Conservation (phyloP, 2,888 invertebrate species). For the Ectemnius cavifrons region DNA sequence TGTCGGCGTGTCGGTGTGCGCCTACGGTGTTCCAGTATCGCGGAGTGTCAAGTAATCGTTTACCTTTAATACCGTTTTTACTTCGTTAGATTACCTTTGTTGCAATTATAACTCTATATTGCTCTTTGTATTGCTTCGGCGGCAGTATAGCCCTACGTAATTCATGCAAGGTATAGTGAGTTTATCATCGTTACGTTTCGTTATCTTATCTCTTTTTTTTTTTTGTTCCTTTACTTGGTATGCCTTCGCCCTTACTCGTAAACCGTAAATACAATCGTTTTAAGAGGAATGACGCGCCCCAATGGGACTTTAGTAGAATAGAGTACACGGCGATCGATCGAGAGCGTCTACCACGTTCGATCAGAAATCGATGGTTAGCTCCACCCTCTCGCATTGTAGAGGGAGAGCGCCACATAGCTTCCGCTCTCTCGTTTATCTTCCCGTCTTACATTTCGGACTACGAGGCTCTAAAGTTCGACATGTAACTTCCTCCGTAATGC, state of each 20-base stretch:
- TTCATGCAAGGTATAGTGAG: constrained; percentile 70
- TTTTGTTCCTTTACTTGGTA: constrained; percentile 33
- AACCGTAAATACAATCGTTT: constrained; percentile 25
- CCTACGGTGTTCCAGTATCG: constrained; percentile 43
- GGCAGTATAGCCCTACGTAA: constrained; percentile 74
- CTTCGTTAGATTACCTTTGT: constrained; percentile 55
- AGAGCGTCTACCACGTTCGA: no score
- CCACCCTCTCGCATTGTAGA: no score
- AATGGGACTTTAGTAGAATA: no score
- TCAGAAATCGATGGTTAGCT: no score
- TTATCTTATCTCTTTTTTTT: constrained; percentile 29
- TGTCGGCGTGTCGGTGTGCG: constrained; percentile 34
- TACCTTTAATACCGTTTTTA: constrained; percentile 58
- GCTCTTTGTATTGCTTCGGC: constrained; percentile 76
- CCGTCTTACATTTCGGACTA: no score
- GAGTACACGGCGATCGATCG: no score
- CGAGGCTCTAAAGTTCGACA: constrained; percentile 31
- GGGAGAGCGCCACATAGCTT: no score
- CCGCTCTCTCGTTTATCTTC: no score
- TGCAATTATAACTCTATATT: constrained; percentile 68
- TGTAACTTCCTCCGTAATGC: constrained; percentile 57
- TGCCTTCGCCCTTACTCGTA: constrained; percentile 35
- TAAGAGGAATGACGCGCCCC: no score
- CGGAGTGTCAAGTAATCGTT: constrained; percentile 54
- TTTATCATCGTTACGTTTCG: no score